Evolutionary conservation across 2,888 invertebrate species (phyloP).

Genomic region (Heteromurus nitidus): DNA sequence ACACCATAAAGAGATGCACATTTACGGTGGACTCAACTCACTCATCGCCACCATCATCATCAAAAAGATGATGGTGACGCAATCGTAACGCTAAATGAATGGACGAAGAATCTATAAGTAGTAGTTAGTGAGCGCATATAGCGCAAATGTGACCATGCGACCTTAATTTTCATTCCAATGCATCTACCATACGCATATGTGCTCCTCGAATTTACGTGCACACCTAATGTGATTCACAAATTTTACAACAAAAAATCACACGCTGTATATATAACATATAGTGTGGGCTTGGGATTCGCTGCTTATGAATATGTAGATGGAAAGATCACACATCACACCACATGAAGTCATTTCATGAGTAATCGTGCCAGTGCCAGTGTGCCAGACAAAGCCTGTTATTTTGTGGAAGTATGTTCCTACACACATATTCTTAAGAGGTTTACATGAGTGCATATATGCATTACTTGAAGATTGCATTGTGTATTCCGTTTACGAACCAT

Average conservation of each 20-base stretch:
- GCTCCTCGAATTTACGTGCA: too few relatives aligned
- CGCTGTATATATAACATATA: too few relatives aligned
- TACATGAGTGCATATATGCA: neutral
- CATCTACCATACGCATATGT: neutral
- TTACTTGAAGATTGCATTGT: neutral
- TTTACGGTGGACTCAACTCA: conserved; percentile 11
- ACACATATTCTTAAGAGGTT: neutral
- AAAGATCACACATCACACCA: conserved; percentile 21
- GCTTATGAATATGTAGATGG: too few relatives aligned
- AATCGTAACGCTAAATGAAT: conserved; percentile 35
- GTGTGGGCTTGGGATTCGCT: too few relatives aligned
- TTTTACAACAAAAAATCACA: too few relatives aligned
- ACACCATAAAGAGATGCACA: neutral
- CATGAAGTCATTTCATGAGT: conserved; percentile 15
- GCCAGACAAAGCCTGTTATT: neutral
- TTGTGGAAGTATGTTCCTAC: neutral
- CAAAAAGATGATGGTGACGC: conserved; percentile 27
- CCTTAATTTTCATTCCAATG: conserved; percentile 35
- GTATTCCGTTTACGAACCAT: too few relatives aligned
- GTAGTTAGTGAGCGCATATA: neutral
- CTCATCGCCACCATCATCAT: conserved; percentile 20
- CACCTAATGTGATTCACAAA: too few relatives aligned
- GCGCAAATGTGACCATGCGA: conserved; percentile 29
- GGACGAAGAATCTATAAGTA: too few relatives aligned
- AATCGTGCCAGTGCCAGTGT: conserved; percentile 14